phyloP scores from a whole-genome alignment of 2,797 vertebrate genomes.

The Gastrophryne carolinensis region DNA sequence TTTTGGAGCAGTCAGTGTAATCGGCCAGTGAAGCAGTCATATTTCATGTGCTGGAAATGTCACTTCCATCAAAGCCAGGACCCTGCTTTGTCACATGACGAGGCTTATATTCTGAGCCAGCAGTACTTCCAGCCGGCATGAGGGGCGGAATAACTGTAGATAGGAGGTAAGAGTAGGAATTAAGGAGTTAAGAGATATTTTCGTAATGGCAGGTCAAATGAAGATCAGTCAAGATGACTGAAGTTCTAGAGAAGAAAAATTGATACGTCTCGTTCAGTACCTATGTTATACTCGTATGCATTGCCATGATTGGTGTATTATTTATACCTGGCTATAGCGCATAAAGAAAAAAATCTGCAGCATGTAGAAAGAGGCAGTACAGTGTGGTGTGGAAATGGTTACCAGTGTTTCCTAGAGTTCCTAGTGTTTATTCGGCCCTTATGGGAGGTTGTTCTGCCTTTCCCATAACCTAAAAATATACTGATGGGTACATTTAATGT shows the following conservation, averaged over 20 bases:
- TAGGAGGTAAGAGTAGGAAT: conserved; percentile 55
- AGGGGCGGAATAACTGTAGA: conserved; percentile 60
- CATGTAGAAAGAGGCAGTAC: too few species aligned
- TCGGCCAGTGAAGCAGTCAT: conserved; percentile 54
- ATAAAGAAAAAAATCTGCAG: too few species aligned
- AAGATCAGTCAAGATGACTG: conserved; percentile 55
- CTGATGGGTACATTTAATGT: too few species aligned
- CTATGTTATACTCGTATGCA: too few species aligned
- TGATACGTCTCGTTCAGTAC: too few species aligned
- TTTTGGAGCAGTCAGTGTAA: conserved; percentile 46
- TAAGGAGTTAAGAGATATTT: conserved; percentile 59
- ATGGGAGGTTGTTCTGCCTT: too few species aligned
- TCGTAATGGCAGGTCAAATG: conserved; percentile 63
- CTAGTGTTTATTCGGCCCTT: too few species aligned
- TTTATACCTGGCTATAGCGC: too few species aligned
- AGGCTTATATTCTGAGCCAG: conserved; percentile 70
- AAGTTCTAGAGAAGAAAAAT: conserved; percentile 44
- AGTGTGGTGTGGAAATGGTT: too few species aligned
- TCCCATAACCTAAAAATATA: too few species aligned
- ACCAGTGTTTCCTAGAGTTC: too few species aligned
- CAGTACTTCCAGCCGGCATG: conserved; percentile 68
- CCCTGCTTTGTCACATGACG: conserved; percentile 67
- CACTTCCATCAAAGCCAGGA: conserved; percentile 68
- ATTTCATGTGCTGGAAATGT: conserved; percentile 61
- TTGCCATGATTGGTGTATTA: too few species aligned